Evolutionary conservation across 2,797 vertebrate genomes (phyloP).

Genomic region (Sciurus vulgaris): DNA sequence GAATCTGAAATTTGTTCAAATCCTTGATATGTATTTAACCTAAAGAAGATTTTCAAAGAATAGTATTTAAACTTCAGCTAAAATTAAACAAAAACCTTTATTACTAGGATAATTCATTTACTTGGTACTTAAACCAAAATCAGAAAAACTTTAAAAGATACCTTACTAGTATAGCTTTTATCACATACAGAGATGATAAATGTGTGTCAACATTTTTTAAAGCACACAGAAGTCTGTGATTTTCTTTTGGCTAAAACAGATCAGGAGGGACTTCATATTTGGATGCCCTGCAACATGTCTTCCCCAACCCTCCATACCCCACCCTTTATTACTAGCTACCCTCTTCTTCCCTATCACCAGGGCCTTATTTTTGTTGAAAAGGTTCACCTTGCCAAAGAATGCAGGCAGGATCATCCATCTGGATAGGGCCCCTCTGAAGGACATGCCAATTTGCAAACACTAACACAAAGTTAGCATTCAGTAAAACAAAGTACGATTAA

Average conservation of each 20-base stretch:
- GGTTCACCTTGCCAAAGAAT: slow-evolving; percentile 38
- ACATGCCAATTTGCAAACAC: slow-evolving; percentile 7
- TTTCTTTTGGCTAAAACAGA: not conserved
- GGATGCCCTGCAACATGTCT: not conserved
- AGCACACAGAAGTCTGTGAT: not conserved
- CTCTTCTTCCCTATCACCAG: not conserved
- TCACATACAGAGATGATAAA: not conserved
- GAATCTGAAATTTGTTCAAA: not conserved
- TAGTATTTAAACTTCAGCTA: not conserved
- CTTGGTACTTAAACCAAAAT: slow-evolving; percentile 2
- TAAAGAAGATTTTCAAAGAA: not conserved
- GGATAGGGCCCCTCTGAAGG: not conserved
- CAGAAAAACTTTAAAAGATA: not conserved
- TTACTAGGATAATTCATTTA: not conserved
- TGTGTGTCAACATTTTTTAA: not conserved
- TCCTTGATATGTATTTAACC: not conserved
- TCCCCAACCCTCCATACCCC: not conserved
- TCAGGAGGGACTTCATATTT: not conserved
- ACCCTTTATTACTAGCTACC: not conserved
- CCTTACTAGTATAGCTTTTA: not conserved
- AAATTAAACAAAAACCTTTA: not conserved
- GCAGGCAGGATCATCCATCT: not conserved
- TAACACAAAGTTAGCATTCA: slow-evolving; percentile 33
- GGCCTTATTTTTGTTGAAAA: slow-evolving; percentile 28
- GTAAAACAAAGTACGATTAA: slow-evolving; percentile 40